Evolutionary conservation across 1,140 invertebrate species (phyloP).

Genomic region (Megalopta genalis): DNA sequence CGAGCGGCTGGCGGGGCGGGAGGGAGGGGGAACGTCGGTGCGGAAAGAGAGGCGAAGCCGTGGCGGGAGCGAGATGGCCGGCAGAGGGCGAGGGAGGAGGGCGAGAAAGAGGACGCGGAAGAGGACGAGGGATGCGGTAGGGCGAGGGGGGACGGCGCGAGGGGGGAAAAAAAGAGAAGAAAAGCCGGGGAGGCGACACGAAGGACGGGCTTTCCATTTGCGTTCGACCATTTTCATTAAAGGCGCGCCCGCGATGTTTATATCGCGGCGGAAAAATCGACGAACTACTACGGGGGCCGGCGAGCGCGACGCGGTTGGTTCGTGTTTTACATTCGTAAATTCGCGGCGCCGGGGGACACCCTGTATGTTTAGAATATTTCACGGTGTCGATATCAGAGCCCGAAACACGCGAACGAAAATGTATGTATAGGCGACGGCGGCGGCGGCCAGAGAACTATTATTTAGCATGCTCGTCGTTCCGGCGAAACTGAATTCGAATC

Average conservation of each 20-base stretch:
- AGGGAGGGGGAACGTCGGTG: neutral
- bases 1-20: no score
- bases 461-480: no score
- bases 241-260: slow-evolving; percentile 22
- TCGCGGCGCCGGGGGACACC: no score
- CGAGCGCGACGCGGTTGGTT: no score
- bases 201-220: slow-evolving; percentile 39
- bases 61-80: neutral
- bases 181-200: slow-evolving; percentile 35
- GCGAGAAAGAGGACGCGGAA: neutral
- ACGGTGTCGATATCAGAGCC: no score
- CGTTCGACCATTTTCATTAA: slow-evolving; percentile 52
- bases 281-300: neutral
- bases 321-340: slow-evolving; percentile 1
- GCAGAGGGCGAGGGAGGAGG: slow-evolving; percentile 17
- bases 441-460: no score
- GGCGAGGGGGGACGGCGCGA: no score
- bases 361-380: no score
- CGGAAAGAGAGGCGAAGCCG: no score
- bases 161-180: slow-evolving; percentile 15
- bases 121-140: slow-evolving; percentile 14
- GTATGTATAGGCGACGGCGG: no score
- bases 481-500: no score
- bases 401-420: no score
- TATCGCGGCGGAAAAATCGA: slow-evolving; percentile 18